Conservation (phyloP, 2,797 vertebrate species). For the Lutjanus campechanus region DNA sequence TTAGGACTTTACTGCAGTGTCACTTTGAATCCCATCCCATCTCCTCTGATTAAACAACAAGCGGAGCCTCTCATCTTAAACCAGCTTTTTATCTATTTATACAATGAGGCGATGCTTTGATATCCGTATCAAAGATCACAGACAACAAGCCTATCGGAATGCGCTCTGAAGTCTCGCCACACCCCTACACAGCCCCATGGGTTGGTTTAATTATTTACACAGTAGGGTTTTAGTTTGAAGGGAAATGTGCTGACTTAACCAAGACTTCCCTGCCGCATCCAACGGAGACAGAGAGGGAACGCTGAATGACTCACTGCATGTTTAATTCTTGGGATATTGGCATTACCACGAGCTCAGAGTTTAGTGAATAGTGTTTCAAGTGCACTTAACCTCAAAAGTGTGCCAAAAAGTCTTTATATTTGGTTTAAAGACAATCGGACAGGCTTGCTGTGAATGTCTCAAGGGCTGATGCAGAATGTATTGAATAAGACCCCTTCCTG, state of each 20-base stretch:
- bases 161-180: constrained; percentile 68
- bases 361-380: constrained; percentile 24
- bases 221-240: constrained; percentile 59
- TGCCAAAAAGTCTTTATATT: constrained; percentile 12
- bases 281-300: constrained; percentile 52
- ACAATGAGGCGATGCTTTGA: constrained; percentile 67
- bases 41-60: constrained; percentile 41
- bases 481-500: not conserved
- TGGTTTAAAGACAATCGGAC: constrained; percentile 17
- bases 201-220: constrained; percentile 77
- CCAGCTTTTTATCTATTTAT: constrained; percentile 66
- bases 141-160: constrained; percentile 55
- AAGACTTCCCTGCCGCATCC: constrained; percentile 52
- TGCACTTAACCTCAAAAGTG: constrained; percentile 40
- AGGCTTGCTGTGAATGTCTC: constrained; percentile 20
- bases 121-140: constrained; percentile 70
- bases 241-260: constrained; percentile 75
- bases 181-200: constrained; percentile 54
- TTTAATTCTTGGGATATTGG: constrained; percentile 41
- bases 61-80: constrained; percentile 39
- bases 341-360: constrained; percentile 13
- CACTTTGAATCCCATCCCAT: constrained; percentile 22
- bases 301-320: constrained; percentile 50
- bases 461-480: not conserved
- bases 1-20: constrained; percentile 18